Percentiles rank a stretch among this genome's conserved stretches.
These are phyloP conservation scores for Xanthia icteritia DNA, from an alignment of 2,888 invertebrate species.

Conservation along the genomic window DNA sequence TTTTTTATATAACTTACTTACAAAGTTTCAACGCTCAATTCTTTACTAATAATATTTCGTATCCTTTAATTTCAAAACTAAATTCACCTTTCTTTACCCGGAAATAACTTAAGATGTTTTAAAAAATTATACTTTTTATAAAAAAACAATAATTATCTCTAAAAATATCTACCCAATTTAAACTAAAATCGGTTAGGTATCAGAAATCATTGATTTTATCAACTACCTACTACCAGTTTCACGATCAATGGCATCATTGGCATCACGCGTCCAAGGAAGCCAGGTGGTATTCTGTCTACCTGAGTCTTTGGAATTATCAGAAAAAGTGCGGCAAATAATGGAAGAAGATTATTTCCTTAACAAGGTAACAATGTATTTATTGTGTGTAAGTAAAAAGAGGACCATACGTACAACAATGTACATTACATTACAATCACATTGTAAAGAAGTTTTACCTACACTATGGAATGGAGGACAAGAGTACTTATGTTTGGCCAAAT, in stretches of 20 bases:
- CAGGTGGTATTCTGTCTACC: conserved; percentile 55
- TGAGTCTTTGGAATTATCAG: conserved; percentile 32
- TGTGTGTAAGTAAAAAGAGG: conserved; percentile 21
- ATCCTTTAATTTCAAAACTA: neutral
- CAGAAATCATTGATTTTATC: conserved; percentile 17
- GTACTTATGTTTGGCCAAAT: neutral
- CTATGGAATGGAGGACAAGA: neutral
- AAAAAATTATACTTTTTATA: no score
- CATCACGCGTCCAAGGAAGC: conserved; percentile 19
- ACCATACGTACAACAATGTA: neutral
- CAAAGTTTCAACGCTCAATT: neutral
- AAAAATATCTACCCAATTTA: neutral
- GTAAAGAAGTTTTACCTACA: neutral
- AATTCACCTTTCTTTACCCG: neutral
- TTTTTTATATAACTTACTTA: neutral
- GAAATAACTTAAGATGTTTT: no score
- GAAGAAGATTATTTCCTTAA: conserved; percentile 41
- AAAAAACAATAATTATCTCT: no score
- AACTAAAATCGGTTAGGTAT: neutral
- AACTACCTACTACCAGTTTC: neutral
- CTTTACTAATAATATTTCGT: neutral
- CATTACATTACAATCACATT: no score
- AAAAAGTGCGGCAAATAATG: conserved; percentile 44
- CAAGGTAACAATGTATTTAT: conserved; percentile 42
- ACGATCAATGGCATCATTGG: conserved; percentile 10